phyloP scores from a whole-genome alignment of 2,113 vertebrate species.

The Leiothrix lutea region DNA sequence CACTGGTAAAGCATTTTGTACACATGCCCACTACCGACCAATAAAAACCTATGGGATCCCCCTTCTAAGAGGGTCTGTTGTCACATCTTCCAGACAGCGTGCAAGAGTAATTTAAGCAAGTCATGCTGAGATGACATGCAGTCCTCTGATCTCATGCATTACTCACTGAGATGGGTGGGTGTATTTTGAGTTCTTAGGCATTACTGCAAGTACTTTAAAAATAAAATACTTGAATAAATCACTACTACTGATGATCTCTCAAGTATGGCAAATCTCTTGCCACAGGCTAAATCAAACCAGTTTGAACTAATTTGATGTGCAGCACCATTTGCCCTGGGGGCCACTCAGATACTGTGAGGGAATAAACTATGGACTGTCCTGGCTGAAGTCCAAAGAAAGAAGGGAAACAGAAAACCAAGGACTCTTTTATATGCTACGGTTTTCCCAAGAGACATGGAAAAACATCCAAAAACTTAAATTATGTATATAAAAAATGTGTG shows the following conservation, averaged over 20 bases:
- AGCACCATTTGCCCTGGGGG: background rate
- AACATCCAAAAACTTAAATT: background rate
- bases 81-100: background rate
- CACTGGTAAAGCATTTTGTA: background rate
- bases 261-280: background rate
- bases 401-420: background rate
- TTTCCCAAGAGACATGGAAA: background rate
- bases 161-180: background rate
- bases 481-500: too few species aligned
- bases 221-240: background rate
- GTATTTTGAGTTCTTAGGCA: background rate
- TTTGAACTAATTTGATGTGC: background rate
- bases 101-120: background rate
- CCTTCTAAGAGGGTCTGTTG: background rate
- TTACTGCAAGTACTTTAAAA: background rate
- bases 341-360: background rate
- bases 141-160: background rate
- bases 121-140: background rate
- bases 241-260: background rate
- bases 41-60: background rate
- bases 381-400: background rate
- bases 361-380: background rate
- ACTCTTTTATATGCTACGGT: background rate
- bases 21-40: accelerated
- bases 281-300: background rate